Base-by-base conservation (phyloP, 2,113 vertebrate genomes). In the Lophotis ruficrista region DNA sequence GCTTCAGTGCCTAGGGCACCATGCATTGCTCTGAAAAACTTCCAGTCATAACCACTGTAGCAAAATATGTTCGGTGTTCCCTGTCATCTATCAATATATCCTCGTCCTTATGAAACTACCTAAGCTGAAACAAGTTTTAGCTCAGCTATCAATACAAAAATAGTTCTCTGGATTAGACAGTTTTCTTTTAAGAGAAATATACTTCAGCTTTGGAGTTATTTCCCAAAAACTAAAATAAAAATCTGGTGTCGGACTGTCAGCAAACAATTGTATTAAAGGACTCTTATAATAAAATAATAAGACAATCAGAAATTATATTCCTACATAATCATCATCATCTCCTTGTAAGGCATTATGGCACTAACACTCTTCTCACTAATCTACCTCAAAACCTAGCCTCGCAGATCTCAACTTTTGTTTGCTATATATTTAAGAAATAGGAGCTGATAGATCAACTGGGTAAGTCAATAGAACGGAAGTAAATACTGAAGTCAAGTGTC, bases 401-500 rank as follows among this genome's bases (percentile, higher is more conserved):
- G 13, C 7, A 61, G 28, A 69, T 80, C 69, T 84, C 41, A 68
- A 11, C 20, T 45, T 13, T 58, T 41, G 6, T 89, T 95, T 92
- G 83, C 77, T 79, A 1, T 61, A 6, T 54, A 53, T 86, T 87
- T 95, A 83, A 89, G 50, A 69, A 95, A 81, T 30, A 77, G 28
- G 24, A 76, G 18, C 51, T 51, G 54, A 75, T 48, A 27, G 38
- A 78, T 90, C n/a, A 69, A 71, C 73, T 58, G 66, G 19, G 31
- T 51, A 80, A 81, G 56, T 96, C 84, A 90, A 47, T 90, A 94
- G 76, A 83, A 83, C 6, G 12, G 83, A 96, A 96, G 89, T 87
- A 95, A 96, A 95, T 71, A 75, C 11, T 1, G 0, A 91, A 93
- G 82, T 91, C 76, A 65, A 87, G 95, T 45, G 90, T 75, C 48